Conservation (phyloP, 2,888 invertebrate genomes). For the Temnothorax ravouxi region DNA sequence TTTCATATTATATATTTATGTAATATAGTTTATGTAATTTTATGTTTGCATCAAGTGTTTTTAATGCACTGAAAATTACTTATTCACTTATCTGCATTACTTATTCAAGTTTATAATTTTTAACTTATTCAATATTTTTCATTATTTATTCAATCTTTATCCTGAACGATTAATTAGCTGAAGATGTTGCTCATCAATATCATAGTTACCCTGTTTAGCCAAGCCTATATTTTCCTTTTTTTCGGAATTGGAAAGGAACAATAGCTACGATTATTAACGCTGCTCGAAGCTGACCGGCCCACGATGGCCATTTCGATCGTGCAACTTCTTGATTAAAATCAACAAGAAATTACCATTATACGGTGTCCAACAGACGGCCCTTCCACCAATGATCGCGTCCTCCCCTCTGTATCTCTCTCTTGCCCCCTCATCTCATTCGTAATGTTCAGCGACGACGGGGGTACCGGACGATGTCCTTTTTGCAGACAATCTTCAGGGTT, state of each 20-base stretch:
- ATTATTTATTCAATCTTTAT: neutral
- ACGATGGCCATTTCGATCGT: conserved; percentile 54
- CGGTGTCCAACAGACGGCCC: conserved; percentile 70
- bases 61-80: neutral
- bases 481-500: conserved; percentile 85
- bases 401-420: conserved; percentile 61
- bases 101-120: neutral
- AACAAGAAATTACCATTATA: conserved; percentile 74
- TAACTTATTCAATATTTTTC: neutral
- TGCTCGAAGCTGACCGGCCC: conserved; percentile 37
- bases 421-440: conserved; percentile 70
- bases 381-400: conserved; percentile 54
- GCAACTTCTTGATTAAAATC: conserved; percentile 72
- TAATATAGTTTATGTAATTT: neutral
- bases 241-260: conserved; percentile 13
- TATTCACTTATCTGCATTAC: neutral
- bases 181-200: neutral
- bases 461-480: conserved; percentile 84
- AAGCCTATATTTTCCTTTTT: neutral
- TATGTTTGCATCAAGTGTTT: neutral
- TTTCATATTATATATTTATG: neutral
- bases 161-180: neutral
- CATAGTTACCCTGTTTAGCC: neutral
- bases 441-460: conserved; percentile 70
- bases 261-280: conserved; percentile 25